These are phyloP conservation scores for Strigamia maritima DNA, from an alignment of 2,888 invertebrate genomes.

Conservation along the genomic window DNA sequence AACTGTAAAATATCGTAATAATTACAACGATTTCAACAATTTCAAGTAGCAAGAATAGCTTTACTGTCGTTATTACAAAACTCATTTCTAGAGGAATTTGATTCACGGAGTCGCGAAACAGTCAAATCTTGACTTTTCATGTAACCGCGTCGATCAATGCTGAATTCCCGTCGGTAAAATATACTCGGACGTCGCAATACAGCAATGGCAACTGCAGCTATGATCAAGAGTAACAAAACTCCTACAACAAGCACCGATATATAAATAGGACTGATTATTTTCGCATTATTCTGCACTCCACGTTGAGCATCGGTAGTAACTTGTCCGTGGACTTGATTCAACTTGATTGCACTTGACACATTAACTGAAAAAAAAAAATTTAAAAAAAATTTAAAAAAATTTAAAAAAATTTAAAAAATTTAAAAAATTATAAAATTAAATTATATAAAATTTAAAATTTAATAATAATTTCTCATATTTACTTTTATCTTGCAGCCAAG, in stretches of 20 bases:
- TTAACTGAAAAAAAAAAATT: background rate
- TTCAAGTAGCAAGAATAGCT: conserved; percentile 34
- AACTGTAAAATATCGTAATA: background rate
- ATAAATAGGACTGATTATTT: conserved; percentile 50
- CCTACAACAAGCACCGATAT: conserved; percentile 52
- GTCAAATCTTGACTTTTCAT: conserved; percentile 39
- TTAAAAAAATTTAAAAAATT: background rate
- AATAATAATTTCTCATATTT: too few relatives aligned
- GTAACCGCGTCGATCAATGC: conserved; percentile 42
- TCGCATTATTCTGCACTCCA: background rate
- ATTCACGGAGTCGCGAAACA: background rate
- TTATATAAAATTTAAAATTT: background rate
- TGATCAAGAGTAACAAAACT: conserved; percentile 50
- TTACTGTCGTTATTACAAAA: conserved; percentile 21
- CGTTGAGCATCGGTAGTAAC: background rate
- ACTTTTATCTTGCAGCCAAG: conserved; percentile 40
- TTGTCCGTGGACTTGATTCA: background rate
- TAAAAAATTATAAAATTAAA: too few relatives aligned
- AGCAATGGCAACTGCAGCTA: conserved; percentile 51
- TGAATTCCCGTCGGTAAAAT: conserved; percentile 42
- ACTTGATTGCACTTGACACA: background rate
- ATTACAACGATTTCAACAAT: background rate
- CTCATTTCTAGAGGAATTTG: background rate
- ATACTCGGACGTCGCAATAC: conserved; percentile 48
- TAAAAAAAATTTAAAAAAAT: background rate